phyloP scores from a whole-genome alignment of 2,113 vertebrate genomes.

The Pyrgilauda ruficollis region DNA sequence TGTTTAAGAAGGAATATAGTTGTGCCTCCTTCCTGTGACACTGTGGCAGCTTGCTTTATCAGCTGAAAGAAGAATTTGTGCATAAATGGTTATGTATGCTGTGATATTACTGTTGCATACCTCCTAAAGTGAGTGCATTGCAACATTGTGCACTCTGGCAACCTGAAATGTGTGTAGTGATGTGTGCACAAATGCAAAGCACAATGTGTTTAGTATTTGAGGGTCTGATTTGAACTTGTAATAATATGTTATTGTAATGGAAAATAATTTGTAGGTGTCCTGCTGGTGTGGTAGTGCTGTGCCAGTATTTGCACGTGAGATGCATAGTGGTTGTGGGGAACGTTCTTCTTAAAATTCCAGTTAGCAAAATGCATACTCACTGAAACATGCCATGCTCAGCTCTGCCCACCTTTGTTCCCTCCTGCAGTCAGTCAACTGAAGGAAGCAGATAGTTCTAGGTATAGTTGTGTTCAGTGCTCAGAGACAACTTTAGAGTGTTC shows the following conservation, averaged over 20 bases:
- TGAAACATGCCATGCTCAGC: neutral
- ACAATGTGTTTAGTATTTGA: neutral
- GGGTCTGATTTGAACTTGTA: neutral
- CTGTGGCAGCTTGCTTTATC: neutral
- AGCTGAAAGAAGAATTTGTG: neutral
- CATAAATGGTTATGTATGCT: neutral
- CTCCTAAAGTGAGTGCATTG: neutral
- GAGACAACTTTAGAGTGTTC: neutral
- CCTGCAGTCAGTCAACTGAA: neutral
- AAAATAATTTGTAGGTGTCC: neutral
- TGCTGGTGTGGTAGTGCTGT: neutral
- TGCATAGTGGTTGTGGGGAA: neutral
- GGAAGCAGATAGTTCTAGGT: neutral
- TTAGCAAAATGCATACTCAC: neutral
- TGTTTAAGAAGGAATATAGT: neutral
- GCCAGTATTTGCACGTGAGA: neutral
- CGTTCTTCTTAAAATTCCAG: neutral
- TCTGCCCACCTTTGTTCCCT: neutral
- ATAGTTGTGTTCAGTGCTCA: neutral
- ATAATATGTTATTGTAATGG: neutral
- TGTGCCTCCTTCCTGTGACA: neutral
- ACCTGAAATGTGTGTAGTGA: neutral
- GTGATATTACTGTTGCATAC: neutral
- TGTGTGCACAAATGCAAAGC: accelerated
- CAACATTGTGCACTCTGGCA: neutral